Base-by-base conservation (phyloP, 2,113 vertebrate genomes). In the Leptocoma aspasia region DNA sequence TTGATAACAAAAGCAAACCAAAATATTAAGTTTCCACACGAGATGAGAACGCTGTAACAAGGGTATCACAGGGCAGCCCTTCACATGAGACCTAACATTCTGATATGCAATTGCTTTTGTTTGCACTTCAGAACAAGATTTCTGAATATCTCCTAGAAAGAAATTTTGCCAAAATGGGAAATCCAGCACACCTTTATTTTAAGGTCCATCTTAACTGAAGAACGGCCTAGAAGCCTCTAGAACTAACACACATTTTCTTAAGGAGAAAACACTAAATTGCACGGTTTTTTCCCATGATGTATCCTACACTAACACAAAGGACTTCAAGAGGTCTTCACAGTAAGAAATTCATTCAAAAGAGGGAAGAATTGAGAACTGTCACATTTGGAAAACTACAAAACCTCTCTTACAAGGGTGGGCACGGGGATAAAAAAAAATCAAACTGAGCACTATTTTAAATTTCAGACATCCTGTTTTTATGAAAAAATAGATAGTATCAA, bases 391-490 rank as follows among this genome's bases (percentile, higher is more conserved):
- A 87, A n/a, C 7, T 3, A 82, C 14, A 78, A 85, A 71, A 63
- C 7, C 10, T 13, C 12, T 60, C 54, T 63, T 69, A 33, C 0
- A 2, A 33, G 11, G 9, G 4, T 3, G 3, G 1, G 3, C 3
- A 19, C 4, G 2, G 2, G 3, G 2, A 41, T 27, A 57, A 50
- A 39, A 50, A 39, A 39, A 77, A 44, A 52, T 31, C 39, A 69
- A 61, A 85, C 15, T 44, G 9, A 68, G 10, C 13, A 69, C 13
- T 92, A 21, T 13, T 82, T n/a, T 37, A 73, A 78, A 31, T 50
- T 54, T 16, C 17, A 64, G 39, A 45, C 42, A 57, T 28, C 4
- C 8, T 5, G 1, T 19, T 85, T 88, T 70, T n/a, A 79, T 35
- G 6, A 56, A 60, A 68, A 80, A 60, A 27, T 37, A 5, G 8